Base-by-base conservation (phyloP, 1,140 invertebrate species). In the Polypedilum vanderplanki region DNA sequence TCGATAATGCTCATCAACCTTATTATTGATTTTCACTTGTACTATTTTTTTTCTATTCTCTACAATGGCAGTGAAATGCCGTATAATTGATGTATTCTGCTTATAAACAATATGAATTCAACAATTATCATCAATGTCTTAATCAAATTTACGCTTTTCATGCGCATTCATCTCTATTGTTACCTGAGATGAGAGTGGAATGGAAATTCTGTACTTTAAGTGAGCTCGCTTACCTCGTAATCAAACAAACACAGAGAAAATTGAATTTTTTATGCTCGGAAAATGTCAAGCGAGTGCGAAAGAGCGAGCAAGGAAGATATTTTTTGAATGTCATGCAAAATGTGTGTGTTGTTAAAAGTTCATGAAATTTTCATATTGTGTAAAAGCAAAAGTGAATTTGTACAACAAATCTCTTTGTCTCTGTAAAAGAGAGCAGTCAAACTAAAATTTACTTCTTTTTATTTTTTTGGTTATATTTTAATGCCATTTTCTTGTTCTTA, bases 11-110 rank as follows among this genome's bases (percentile, higher is more conserved):
- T 70, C 65, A 70, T 70, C 65, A 22, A 70, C 65, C 20, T 70
- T 18, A 70, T 70, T 70, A 70, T 70, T 18, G 65, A 70, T 70
- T 70, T 70, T 18, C 65, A 18, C 65, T 20, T 70, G 65, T 9
- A 9, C 17, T 18, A 70, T 18, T 18, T 18, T 20, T n/a, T 57
- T 57, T 57, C 10, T 8, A 15, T 8, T 15, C 46, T 17, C 10
- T 57, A 15, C 8, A 57, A 22, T 70, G 17, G 15, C 65, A 70
- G 18, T 8, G 18, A 20, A 22, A 70, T 70, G 17, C n/a, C n/a
- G 57, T 15, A 41, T 41, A 10, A 41, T 7, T 10, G 10, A 41
- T 41, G 40, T 8, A 46, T 10, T 46, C 41, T 10, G 41, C 46
- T 57, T 12, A 12, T 3, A 57, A 57, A n/a, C 12, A 12, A 57